These are phyloP conservation scores for Drosophila santomea DNA, from an alignment of 1,140 invertebrate species.

Conservation along the genomic window DNA sequence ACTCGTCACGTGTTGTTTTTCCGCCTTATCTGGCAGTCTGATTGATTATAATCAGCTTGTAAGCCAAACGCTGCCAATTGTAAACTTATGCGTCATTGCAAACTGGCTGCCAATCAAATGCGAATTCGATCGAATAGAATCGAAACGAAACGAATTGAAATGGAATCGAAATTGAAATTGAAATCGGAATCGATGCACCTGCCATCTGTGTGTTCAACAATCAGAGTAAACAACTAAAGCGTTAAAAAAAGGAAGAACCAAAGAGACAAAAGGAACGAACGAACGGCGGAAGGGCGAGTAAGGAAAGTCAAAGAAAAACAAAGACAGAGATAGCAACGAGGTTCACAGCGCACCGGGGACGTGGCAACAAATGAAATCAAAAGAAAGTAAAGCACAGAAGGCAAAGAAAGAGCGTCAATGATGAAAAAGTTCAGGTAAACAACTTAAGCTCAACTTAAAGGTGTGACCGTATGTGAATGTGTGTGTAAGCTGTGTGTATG, in stretches of 20 bases:
- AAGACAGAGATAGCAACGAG: not conserved
- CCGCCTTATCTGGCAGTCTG: constrained; percentile 30
- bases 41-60: constrained; percentile 43
- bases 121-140: constrained; percentile 14
- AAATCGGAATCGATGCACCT: constrained; percentile 52
- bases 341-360: not conserved
- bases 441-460: constrained; percentile 54
- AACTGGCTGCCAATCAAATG: constrained; percentile 72
- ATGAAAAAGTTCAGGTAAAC: constrained; percentile 52
- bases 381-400: constrained; percentile 23
- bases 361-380: constrained; percentile 47
- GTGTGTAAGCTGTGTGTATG: constrained; percentile 6
- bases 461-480: constrained; percentile 26
- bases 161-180: constrained; percentile 20
- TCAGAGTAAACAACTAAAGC: constrained; percentile 49
- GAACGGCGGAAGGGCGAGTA: not conserved
- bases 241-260: constrained; percentile 23
- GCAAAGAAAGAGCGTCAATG: constrained; percentile 49
- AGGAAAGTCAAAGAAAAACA: constrained; percentile 11
- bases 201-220: constrained; percentile 56
- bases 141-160: constrained; percentile 15
- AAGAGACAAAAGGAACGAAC: not conserved
- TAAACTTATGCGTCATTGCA: constrained; percentile 68
- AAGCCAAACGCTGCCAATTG: constrained; percentile 58
- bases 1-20: constrained; percentile 34